Base-by-base conservation (phyloP, 2,888 invertebrate genomes). In the Pyrocoelia pectoralis region DNA sequence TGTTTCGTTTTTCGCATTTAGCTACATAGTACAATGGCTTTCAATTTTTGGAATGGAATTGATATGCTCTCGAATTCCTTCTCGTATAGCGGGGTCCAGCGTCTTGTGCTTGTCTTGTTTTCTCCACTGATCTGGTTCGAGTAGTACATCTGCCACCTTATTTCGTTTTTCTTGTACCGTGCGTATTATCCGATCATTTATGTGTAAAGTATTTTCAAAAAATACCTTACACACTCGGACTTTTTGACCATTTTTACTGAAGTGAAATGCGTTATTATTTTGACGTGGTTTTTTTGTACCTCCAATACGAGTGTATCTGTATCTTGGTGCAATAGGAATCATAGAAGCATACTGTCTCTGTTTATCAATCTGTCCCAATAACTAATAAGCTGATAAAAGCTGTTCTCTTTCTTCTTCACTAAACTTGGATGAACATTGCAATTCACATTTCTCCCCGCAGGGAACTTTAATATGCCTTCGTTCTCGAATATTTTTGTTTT, bases 61-160 rank as follows among this genome's bases (percentile, higher is more conserved):
- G 3, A 49, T 49, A 19, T 49, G 49, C 49, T 49, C 5, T 24
- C 24, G 14, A 24, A 49, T 49, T 19, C 18, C 49, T 19, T 49
- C 19, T 2, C 24, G 12, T 19, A 49, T 19, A 13, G n/a, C n/a
- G 9, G 18, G 19, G 13, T 17, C 10, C n/a, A 49, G 4, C 2
- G 18, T n/a, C 15, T 49, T 49, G 17, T 49, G 49, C n/a, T n/a
- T n/a, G n/a, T n/a, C n/a, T n/a, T n/a, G n/a, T n/a, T n/a, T n/a
- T n/a, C n/a, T n/a, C n/a, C n/a, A n/a, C n/a, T n/a, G n/a, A n/a
- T n/a, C n/a, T n/a, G n/a, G n/a, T n/a, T n/a, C n/a, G n/a, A n/a
- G n/a, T n/a, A n/a, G n/a, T n/a, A n/a, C n/a, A n/a, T n/a, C n/a
- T n/a, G n/a, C n/a, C n/a, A n/a, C n/a, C n/a, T n/a, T n/a, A n/a